Base-by-base conservation (phyloP, 2,113 vertebrate species). In the Eira barbara region DNA sequence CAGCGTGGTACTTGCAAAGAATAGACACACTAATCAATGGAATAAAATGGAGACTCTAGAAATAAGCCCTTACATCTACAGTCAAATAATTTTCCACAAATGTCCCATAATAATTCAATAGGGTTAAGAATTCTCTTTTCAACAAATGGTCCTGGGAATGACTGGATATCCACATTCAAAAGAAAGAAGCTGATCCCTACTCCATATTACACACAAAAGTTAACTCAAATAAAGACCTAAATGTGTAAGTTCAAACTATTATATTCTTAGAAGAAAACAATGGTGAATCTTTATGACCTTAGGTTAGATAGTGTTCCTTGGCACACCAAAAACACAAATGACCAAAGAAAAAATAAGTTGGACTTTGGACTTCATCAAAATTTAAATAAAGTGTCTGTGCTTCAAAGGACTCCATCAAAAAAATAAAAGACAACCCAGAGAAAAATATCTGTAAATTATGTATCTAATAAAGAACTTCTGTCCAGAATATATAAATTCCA, bases 381-480 rank as follows among this genome's bases (percentile, higher is more conserved):
- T 92, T 55, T 63, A 86, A 92, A 94, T 63, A 86, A 92, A 94
- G 79, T 12, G 34, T 93, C 45, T 45, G 5, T 82, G 29, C 47
- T 84, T 93, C 52, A 47, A 91, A 93, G 4, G 14, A 52, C 12
- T 80, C 9, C 31, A 87, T 69, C 59, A 69, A 94, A 79, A 67
- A 92, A 67, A 7, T 74, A 71, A 82, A 73, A 21, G 42, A 69
- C 55, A 91, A 82, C 1, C 25, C 47, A 47, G 20, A 92, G 10
- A 84, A 94, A 59, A 95, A 96, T 93, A 98, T 39, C 59, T 94
- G 14, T 14, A 65, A 92, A 81, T 71, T 55, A 83, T 69, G 13
- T 25, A 20, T 74, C 65, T 86, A 85, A n/a, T 87, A 73, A 65
- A 96, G n/a, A 29, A 78, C 49, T 55, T 89, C 11, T 52, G 27